Percentiles rank a stretch among this genome's conserved stretches.
phyloP scores from a whole-genome alignment of 2,888 invertebrate genomes.

The Cistogaster globosa region DNA sequence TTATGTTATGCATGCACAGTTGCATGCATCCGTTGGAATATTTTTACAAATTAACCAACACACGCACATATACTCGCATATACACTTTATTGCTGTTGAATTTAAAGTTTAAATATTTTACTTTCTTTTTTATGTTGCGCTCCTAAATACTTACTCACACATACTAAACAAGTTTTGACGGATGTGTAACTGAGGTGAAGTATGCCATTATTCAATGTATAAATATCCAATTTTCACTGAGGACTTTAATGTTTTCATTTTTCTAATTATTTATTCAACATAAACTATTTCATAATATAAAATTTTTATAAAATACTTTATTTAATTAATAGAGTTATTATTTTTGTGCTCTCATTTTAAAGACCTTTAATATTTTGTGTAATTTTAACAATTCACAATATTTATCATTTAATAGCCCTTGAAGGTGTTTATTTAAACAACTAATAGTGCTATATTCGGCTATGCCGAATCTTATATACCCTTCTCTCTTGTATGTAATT shows the following conservation, averaged over 20 bases:
- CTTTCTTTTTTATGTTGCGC: background rate
- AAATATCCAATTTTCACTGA: background rate
- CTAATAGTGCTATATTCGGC: no score
- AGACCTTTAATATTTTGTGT: no score
- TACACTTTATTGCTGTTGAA: constrained; percentile 21
- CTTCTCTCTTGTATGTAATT: no score
- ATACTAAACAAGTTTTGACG: constrained; percentile 23
- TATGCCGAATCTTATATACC: no score
- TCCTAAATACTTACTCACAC: constrained; percentile 1
- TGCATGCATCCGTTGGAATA: constrained; percentile 19
- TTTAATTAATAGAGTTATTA: no score
- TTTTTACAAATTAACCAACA: background rate
- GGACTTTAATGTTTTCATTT: constrained; percentile 18
- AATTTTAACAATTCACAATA: no score
- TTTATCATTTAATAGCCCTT: no score
- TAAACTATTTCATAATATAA: background rate
- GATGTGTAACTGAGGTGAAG: constrained; percentile 34
- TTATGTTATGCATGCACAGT: background rate
- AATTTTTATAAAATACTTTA: no score
- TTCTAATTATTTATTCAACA: background rate
- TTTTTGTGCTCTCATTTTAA: no score
- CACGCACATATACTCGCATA: background rate
- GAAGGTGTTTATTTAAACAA: no score
- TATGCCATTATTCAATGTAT: constrained; percentile 25
- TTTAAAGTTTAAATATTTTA: constrained; percentile 5